Evolutionary conservation across 2,113 vertebrate genomes (phyloP).

Genomic region (Noturus placidus): DNA sequence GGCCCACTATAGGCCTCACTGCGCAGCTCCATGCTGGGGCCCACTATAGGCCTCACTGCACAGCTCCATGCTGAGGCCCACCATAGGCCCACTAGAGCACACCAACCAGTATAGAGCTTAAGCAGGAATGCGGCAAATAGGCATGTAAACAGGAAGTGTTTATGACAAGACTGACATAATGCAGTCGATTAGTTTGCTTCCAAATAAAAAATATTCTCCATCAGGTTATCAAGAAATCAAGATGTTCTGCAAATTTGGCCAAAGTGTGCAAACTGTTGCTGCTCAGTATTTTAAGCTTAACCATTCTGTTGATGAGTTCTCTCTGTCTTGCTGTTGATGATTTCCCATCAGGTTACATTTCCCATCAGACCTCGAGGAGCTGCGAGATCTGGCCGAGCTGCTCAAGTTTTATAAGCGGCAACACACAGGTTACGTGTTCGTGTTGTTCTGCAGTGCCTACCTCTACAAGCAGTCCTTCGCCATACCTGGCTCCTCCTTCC

Average conservation of each 20-base stretch:
- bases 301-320: background rate
- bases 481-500: slow-evolving; percentile 93
- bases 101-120: background rate
- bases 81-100: too few species aligned
- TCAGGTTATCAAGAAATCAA: background rate
- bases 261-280: background rate
- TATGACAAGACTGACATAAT: background rate
- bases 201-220: background rate
- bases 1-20: too few species aligned
- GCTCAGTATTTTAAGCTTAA: background rate
- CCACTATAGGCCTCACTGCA: too few species aligned
- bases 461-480: slow-evolving; percentile 97
- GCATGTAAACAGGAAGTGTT: background rate
- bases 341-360: slow-evolving; percentile 78
- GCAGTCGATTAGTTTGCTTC: background rate
- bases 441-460: slow-evolving; percentile 92
- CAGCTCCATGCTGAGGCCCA: too few species aligned
- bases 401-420: slow-evolving; percentile 85
- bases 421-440: slow-evolving; percentile 82
- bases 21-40: too few species aligned
- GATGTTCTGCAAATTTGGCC: background rate
- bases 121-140: background rate
- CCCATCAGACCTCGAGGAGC: slow-evolving; percentile 88
- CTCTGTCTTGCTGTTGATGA: background rate
- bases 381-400: slow-evolving; percentile 82